These are phyloP conservation scores for Callitettix versicolor DNA, from an alignment of 1,140 invertebrate genomes.

Conservation along the genomic window DNA sequence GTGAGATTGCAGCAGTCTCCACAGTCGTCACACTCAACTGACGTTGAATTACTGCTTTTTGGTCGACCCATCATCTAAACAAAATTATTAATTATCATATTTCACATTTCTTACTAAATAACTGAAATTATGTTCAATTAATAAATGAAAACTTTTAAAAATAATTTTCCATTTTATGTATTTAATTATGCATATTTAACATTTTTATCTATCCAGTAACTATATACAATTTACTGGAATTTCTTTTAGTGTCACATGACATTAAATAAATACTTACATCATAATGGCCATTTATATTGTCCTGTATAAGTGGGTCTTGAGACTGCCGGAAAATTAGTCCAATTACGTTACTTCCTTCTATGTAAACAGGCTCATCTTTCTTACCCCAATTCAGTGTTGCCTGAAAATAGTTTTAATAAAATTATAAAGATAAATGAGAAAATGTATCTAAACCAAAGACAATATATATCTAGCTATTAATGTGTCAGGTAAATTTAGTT, in stretches of 20 bases:
- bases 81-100: neutral
- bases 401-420: constrained; percentile 30
- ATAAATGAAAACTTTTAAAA: neutral
- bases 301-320: constrained; percentile 72
- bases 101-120: neutral
- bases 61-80: constrained; percentile 16
- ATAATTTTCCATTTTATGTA: too few relatives aligned
- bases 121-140: neutral
- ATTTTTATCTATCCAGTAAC: too few relatives aligned
- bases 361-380: constrained; percentile 69
- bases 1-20: constrained; percentile 37
- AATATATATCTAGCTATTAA: too few relatives aligned
- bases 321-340: constrained; percentile 81
- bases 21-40: constrained; percentile 42
- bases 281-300: constrained; percentile 53
- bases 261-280: constrained; percentile 37
- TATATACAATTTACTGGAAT: too few relatives aligned
- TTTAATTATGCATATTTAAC: too few relatives aligned
- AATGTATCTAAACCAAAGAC: too few relatives aligned
- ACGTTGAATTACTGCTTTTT: constrained; percentile 15
- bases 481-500: too few relatives aligned
- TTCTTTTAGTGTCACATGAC: too few relatives aligned
- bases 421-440: neutral
- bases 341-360: constrained; percentile 70
- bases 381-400: constrained; percentile 68